A percentile compares a stretch with the other conserved stretches of the same genome.
Conservation (phyloP, 2,113 vertebrate genomes). For the Chroicocephalus ridibundus region DNA sequence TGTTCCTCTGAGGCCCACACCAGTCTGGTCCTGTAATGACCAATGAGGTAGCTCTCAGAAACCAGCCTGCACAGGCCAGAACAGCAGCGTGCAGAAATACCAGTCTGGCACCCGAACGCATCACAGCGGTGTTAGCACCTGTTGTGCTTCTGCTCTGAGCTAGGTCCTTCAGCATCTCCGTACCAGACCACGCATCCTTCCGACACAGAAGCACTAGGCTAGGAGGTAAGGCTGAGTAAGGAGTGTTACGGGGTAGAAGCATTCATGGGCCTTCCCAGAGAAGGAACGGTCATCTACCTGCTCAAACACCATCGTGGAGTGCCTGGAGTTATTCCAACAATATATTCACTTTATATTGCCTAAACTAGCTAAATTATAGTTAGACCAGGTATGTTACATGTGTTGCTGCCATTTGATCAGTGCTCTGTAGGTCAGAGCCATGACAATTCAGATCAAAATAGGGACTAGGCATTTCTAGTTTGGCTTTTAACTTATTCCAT, state of each 20-base stretch:
- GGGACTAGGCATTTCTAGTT: not conserved
- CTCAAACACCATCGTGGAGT: not conserved
- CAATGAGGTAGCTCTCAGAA: not conserved
- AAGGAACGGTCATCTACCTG: not conserved
- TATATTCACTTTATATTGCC: not conserved
- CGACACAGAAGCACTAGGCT: not conserved
- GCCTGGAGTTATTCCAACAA: not conserved
- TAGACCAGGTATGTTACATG: rapidly evolving
- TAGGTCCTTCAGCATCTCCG: not conserved
- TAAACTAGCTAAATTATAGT: not conserved
- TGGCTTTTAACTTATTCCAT: not conserved
- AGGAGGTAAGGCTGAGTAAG: not conserved
- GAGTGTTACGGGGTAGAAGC: not conserved
- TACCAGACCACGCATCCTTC: not conserved
- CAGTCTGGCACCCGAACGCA: not conserved
- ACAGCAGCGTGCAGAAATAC: not conserved
- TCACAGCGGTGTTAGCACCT: rapidly evolving
- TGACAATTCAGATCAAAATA: not conserved
- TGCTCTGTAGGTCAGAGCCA: not conserved
- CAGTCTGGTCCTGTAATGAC: not conserved
- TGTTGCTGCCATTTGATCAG: not conserved
- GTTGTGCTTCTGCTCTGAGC: not conserved
- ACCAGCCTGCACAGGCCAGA: not conserved
- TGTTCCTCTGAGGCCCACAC: not conserved
- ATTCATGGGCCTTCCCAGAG: not conserved